A percentile compares a stretch with the other conserved stretches of the same genome.
These are phyloP conservation scores for Seriola dumerili DNA, from an alignment of 2,113 vertebrate species.

Conservation along the genomic window DNA sequence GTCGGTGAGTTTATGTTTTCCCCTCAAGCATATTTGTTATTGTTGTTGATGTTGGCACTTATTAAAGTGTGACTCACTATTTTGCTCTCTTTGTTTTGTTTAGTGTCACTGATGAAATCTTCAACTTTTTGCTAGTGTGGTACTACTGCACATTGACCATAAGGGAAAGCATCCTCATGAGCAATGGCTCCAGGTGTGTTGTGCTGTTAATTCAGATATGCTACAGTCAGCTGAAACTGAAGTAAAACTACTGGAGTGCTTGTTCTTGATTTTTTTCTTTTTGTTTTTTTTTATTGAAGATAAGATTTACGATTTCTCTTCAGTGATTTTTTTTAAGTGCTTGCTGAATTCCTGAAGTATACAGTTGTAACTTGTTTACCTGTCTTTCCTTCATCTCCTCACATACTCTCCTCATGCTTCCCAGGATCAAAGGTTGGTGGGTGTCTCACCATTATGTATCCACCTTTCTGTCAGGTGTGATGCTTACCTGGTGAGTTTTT, in stretches of 20 bases:
- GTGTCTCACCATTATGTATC: conserved; percentile 98
- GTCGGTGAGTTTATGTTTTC: conserved; percentile 84
- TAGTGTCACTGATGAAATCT: conserved; percentile 97
- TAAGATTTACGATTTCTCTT: background rate
- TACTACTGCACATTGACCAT: conserved; percentile 98
- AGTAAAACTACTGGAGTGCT: too few species aligned
- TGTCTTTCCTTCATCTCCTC: background rate
- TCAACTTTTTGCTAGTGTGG: conserved; percentile 98
- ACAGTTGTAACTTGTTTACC: background rate
- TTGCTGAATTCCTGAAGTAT: background rate
- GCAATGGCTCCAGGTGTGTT: conserved; percentile 94
- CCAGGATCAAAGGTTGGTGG: conserved; percentile 99
- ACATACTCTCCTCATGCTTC: background rate
- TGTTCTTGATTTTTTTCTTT: background rate
- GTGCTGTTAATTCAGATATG: background rate
- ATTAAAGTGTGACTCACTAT: background rate
- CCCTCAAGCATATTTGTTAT: background rate
- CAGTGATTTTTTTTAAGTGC: background rate
- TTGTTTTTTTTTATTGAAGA: background rate
- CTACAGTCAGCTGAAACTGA: background rate
- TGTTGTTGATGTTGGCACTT: background rate
- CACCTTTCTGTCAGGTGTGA: conserved; percentile 96
- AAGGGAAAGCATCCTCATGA: conserved; percentile 96
- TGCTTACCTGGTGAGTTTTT: conserved; percentile 94
- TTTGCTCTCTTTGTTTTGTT: conserved; percentile 10